Percentiles rank a stretch among this genome's conserved stretches.
Conservation (phyloP, 2,113 vertebrate species). For the Nipponia nippon region DNA sequence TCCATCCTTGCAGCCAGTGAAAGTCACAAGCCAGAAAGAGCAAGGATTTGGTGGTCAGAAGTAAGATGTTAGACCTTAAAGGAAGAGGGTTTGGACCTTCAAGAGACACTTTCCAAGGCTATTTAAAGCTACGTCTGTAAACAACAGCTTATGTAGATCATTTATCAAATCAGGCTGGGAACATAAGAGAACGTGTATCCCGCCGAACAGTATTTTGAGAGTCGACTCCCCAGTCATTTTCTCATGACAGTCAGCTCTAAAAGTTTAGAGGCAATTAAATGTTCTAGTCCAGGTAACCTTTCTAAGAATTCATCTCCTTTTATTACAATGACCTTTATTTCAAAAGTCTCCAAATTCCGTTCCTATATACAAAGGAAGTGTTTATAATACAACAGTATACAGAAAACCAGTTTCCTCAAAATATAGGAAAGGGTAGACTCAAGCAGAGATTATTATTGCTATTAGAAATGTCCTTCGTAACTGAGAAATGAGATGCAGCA, state of each 20-base stretch:
- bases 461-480: neutral
- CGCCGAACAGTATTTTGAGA: neutral
- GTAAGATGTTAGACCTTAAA: neutral
- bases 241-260: neutral
- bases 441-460: neutral
- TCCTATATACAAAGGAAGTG: neutral
- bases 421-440: neutral
- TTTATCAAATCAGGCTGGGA: neutral
- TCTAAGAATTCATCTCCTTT: neutral
- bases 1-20: neutral
- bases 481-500: neutral
- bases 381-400: neutral
- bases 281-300: neutral
- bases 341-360: neutral
- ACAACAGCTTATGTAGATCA: neutral
- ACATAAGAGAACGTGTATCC: neutral
- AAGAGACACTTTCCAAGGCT: neutral
- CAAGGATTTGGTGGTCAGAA: neutral
- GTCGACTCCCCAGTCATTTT: neutral
- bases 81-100: neutral
- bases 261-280: neutral
- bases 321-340: neutral
- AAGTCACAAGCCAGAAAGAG: neutral
- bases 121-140: neutral
- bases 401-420: neutral